phyloP scores from a whole-genome alignment of 2,888 invertebrate species.

The Anthophora plumipes region DNA sequence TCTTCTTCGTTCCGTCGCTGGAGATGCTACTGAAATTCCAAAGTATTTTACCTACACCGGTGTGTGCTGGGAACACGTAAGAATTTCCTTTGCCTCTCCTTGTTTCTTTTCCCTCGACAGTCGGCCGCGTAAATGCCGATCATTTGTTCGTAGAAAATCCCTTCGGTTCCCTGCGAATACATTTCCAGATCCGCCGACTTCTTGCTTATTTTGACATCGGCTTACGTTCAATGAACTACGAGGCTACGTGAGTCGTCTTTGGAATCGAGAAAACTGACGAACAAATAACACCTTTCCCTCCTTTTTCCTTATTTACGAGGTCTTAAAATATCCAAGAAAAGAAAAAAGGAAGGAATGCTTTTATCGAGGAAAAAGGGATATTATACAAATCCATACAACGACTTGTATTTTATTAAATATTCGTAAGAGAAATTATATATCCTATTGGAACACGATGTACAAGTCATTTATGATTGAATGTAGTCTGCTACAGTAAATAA shows the following conservation, averaged over 20 bases:
- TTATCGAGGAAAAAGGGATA: no score
- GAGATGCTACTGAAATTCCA: constrained; percentile 30
- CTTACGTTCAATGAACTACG: constrained; percentile 28
- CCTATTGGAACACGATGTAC: no score
- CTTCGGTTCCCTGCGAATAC: constrained; percentile 13
- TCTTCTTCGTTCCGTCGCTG: constrained; percentile 10
- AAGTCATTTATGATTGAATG: no score
- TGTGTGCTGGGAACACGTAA: constrained; percentile 26
- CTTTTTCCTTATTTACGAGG: not conserved
- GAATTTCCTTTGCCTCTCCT: constrained; percentile 26
- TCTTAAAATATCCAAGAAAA: no score
- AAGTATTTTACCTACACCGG: constrained; percentile 27
- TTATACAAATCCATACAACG: no score
- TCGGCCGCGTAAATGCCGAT: not conserved
- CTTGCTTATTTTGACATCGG: constrained; percentile 36
- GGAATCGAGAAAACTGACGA: constrained; percentile 22
- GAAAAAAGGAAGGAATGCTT: no score
- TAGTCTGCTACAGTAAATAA: no score
- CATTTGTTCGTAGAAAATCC: constrained; percentile 7
- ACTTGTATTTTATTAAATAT: no score
- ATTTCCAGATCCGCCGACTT: constrained; percentile 41
- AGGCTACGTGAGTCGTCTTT: constrained; percentile 46
- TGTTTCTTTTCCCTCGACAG: not conserved
- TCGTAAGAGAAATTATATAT: no score
- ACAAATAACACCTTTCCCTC: constrained; percentile 36